Evolutionary conservation across 1,140 invertebrate species (phyloP), one percentile per base, ranked within the genome.

Genomic region (Heterodera carotae): DNA sequence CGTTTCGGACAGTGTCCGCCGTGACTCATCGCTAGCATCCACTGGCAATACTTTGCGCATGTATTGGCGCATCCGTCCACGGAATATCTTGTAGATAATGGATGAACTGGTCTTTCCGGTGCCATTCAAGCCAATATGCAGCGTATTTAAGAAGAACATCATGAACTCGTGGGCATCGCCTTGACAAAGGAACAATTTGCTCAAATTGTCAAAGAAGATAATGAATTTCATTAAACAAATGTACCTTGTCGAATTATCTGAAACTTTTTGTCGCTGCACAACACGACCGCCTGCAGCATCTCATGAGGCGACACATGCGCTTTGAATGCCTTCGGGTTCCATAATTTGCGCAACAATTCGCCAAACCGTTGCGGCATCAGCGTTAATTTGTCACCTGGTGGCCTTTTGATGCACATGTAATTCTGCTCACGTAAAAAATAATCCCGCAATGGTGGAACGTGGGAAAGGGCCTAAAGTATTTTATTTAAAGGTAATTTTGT

Each of bases 241-340:
- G 33, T 25, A 29, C 85, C 86, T 91, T 99, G 97, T 87, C 96
- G 92, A 2, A 95, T 99, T 87, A 99, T 97, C 88, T 99, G 96
- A 88, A 98, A 99, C 83, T 92, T 92, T 87, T 99, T 99, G 88
- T 95, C 94, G 84, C 95, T 97, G 92, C 95, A 98, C 8, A 98
- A 89, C 1, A 99, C 97, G 39, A 99, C 96, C 43, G 97, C 95
- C 89, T 99, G 97, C 18, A 99, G 89, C 97, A 99, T 99, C 91
- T 99, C 97, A 89, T 99, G 97, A 0, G 97, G 97, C 70, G 95
- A 98, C 1, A 99, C 97, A 88, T 99, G 97, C 5, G 96, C 94
- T 90, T 99, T 99, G 87, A 99, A 99, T 88, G 98, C 98, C 75
- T 95, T 90, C 0, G 96, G 96, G 89, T 99, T 99, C 97, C 97